Evolutionary conservation across 2,888 invertebrate genomes (phyloP).

Genomic region (Gibbula magus): DNA sequence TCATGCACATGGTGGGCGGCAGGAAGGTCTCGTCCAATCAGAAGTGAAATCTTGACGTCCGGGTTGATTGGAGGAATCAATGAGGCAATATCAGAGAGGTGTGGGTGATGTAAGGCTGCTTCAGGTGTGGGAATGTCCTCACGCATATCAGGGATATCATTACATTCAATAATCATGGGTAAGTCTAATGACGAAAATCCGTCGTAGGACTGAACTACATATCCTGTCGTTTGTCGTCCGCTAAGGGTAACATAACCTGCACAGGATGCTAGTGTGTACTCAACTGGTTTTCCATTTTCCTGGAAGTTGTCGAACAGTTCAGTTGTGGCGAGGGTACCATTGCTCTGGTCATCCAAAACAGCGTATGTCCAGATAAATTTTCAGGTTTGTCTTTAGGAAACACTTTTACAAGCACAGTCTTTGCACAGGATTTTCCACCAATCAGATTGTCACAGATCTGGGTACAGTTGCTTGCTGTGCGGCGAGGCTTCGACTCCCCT

Average conservation of each 20-base stretch:
- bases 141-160: constrained; percentile 31
- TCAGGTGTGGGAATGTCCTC: constrained; percentile 40
- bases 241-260: constrained; percentile 26
- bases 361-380: constrained; percentile 26
- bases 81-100: constrained; percentile 30
- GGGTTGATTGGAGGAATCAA: constrained; percentile 29
- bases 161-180: constrained; percentile 37
- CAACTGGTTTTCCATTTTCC: not conserved
- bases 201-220: constrained; percentile 31
- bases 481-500: not conserved
- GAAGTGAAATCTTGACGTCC: constrained; percentile 20
- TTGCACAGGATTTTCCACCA: constrained; percentile 31
- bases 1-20: constrained; percentile 42
- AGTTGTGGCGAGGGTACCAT: constrained; percentile 30
- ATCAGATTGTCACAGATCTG: constrained; percentile 24
- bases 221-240: constrained; percentile 27
- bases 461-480: constrained; percentile 4
- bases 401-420: constrained; percentile 21
- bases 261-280: constrained; percentile 37
- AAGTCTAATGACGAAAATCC: constrained; percentile 12
- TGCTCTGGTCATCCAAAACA: constrained; percentile 38
- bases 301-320: constrained; percentile 34
- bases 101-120: constrained; percentile 26
- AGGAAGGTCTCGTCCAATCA: constrained; percentile 41
- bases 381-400: constrained; percentile 23